Percentiles rank a stretch among this genome's conserved stretches.
phyloP scores from a whole-genome alignment of 2,113 vertebrate species.

The Poecilia latipinna region DNA sequence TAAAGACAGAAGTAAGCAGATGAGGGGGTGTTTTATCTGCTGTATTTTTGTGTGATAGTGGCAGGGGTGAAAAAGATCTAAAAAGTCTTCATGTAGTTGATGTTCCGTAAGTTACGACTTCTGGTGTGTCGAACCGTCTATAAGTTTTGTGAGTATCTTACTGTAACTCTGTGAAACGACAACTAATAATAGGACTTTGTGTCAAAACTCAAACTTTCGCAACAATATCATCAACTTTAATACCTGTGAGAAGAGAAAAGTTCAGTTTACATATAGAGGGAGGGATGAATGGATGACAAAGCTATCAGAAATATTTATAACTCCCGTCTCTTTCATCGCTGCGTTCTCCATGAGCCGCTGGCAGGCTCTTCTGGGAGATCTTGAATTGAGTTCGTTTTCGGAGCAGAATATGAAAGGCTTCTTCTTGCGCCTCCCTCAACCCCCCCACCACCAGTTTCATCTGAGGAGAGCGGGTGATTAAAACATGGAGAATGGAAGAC shows the following conservation, averaged over 20 bases:
- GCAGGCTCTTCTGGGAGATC: slow-evolving; percentile 69
- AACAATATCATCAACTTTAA: slow-evolving; percentile 36
- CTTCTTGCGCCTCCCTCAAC: slow-evolving; percentile 41
- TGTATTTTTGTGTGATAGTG: neutral
- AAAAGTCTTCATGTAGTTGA: neutral
- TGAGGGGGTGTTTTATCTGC: neutral
- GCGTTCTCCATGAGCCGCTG: slow-evolving; percentile 75
- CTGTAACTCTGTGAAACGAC: neutral
- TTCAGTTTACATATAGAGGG: slow-evolving; percentile 60
- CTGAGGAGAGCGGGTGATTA: slow-evolving; percentile 72
- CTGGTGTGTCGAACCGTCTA: neutral
- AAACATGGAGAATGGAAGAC: slow-evolving; percentile 61
- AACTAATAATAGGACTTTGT: neutral
- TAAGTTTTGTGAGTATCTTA: neutral
- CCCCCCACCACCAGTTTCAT: slow-evolving; percentile 55
- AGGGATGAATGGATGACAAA: slow-evolving; percentile 76
- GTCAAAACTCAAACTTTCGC: slow-evolving; percentile 20
- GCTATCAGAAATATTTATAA: slow-evolving; percentile 83
- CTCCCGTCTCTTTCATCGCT: slow-evolving; percentile 76
- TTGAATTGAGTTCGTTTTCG: slow-evolving; percentile 80
- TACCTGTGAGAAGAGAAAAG: slow-evolving; percentile 65
- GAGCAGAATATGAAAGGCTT: slow-evolving; percentile 77
- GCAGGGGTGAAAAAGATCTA: neutral
- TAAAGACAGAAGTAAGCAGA: neutral
- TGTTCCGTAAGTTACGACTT: neutral